Evolutionary conservation across 1,140 invertebrate species (phyloP).

Genomic region (Temnothorax nylanderi): DNA sequence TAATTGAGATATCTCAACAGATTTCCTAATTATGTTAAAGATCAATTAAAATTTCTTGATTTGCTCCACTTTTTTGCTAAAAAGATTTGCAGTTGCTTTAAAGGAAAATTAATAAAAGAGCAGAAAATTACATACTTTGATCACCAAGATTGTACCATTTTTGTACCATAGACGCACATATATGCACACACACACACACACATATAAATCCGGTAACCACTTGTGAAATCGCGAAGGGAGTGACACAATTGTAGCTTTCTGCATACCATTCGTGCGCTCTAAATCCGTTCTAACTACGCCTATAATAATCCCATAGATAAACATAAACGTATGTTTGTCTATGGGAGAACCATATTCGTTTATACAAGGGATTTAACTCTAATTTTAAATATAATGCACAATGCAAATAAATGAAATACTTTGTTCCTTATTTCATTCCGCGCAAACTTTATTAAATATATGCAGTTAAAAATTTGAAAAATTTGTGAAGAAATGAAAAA

Average conservation of each 20-base stretch:
- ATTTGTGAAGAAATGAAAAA: neutral
- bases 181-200: neutral
- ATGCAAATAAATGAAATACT: neutral
- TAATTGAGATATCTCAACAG: neutral
- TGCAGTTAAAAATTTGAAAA: neutral
- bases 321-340: conserved; percentile 1
- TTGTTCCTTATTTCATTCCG: neutral
- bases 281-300: conserved; percentile 41
- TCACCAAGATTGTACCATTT: conserved; percentile 5
- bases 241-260: conserved; percentile 39
- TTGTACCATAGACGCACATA: neutral
- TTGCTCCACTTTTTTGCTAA: neutral
- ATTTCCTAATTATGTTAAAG: neutral
- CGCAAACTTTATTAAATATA: neutral
- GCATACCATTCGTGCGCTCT: conserved; percentile 50
- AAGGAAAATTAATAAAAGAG: conserved; percentile 40
- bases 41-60: neutral
- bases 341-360: neutral
- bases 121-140: conserved; percentile 27
- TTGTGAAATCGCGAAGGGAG: conserved; percentile 41
- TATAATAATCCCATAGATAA: conserved; percentile 28
- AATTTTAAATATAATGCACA: neutral
- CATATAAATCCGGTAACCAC: neutral
- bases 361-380: neutral
- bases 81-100: conserved; percentile 5